Conservation (phyloP, 1,140 invertebrate species). For the Agrypnia vestita region DNA sequence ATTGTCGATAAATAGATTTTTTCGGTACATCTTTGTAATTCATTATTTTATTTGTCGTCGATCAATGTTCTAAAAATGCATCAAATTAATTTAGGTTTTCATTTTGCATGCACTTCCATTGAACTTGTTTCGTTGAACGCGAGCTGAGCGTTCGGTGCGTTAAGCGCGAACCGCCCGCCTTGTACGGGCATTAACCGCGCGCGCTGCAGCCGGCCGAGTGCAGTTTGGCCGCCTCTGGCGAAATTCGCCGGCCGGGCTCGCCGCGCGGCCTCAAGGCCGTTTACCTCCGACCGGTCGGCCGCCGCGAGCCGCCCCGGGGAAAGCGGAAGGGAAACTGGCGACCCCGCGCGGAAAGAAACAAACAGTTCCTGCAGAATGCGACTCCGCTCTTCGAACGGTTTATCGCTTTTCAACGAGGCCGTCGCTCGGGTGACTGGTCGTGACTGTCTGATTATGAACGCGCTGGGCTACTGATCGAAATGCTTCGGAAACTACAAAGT, state of each 20-base stretch:
- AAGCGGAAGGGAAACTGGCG: slow-evolving; percentile 30
- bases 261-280: slow-evolving; percentile 46
- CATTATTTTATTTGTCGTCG: too few species aligned
- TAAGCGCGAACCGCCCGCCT: neutral
- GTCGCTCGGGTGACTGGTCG: too few species aligned
- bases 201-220: slow-evolving; percentile 5
- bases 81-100: too few species aligned
- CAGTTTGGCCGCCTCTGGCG: slow-evolving; percentile 30
- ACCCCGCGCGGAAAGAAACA: neutral
- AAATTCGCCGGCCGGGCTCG: slow-evolving; percentile 26
- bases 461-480: too few species aligned
- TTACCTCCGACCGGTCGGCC: slow-evolving; percentile 48
- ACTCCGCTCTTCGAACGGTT: neutral
- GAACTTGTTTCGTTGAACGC: neutral
- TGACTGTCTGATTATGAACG: too few species aligned
- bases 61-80: too few species aligned
- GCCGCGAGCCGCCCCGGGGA: slow-evolving; percentile 29
- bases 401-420: neutral
- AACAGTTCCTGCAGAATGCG: neutral
- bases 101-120: too few species aligned
- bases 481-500: too few species aligned
- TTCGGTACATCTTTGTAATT: too few species aligned
- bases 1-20: too few species aligned
- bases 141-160: neutral
- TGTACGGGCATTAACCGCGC: neutral